These are phyloP conservation scores for Jacana jacana DNA, from an alignment of 2,113 vertebrate species.

Conservation along the genomic window DNA sequence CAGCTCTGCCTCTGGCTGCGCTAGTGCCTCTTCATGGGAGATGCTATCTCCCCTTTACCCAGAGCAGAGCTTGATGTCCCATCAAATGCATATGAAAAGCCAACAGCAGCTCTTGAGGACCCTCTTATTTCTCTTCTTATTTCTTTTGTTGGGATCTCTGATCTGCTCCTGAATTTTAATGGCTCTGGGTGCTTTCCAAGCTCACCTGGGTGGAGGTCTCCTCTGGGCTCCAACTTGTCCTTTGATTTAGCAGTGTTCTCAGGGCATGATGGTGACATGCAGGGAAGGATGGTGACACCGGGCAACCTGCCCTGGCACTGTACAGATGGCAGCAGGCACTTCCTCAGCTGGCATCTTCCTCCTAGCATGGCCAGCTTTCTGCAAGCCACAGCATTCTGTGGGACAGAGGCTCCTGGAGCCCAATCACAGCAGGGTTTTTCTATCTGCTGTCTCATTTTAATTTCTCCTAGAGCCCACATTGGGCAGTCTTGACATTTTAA, in stretches of 20 bases:
- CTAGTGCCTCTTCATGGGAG: neutral
- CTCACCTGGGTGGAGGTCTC: neutral
- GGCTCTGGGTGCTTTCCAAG: neutral
- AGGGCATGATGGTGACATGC: neutral
- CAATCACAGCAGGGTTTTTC: neutral
- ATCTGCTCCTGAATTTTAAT: neutral
- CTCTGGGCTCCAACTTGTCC: neutral
- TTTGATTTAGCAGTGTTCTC: neutral
- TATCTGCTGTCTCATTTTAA: neutral
- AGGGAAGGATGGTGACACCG: neutral
- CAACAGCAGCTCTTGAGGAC: neutral
- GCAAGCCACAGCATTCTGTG: neutral
- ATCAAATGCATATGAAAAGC: neutral
- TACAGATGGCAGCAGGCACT: neutral
- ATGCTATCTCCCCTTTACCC: neutral
- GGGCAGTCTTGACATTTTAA: neutral
- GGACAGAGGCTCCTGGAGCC: neutral
- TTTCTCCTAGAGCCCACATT: neutral
- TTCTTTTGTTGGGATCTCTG: neutral
- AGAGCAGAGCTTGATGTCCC: neutral
- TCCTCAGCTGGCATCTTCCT: neutral
- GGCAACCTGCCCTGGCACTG: neutral
- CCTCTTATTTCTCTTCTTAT: neutral
- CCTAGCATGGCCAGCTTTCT: neutral
- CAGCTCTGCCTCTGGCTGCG: neutral